Conservation (phyloP, 2,113 vertebrate genomes). For the Lepisosteus oculatus region DNA sequence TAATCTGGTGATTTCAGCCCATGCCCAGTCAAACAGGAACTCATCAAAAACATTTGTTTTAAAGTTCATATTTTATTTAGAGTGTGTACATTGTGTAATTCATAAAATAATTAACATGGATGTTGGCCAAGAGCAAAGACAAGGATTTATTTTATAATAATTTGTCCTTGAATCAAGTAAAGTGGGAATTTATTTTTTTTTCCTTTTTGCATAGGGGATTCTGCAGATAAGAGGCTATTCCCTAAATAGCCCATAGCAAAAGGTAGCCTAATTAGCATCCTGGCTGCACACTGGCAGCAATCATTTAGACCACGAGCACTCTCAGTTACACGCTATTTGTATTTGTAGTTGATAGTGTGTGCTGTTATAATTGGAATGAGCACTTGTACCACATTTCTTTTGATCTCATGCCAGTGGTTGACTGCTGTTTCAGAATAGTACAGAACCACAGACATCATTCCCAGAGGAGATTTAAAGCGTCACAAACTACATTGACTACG, state of each 20-base stretch:
- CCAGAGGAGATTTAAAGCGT: slow-evolving; percentile 60
- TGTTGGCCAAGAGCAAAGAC: slow-evolving; percentile 71
- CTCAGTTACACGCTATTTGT: slow-evolving; percentile 78
- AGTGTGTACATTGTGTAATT: slow-evolving; percentile 41
- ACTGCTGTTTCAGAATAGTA: slow-evolving; percentile 45
- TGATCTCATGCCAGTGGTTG: slow-evolving; percentile 70
- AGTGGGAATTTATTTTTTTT: slow-evolving; percentile 60
- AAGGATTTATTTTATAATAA: slow-evolving; percentile 68
- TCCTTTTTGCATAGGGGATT: slow-evolving; percentile 58
- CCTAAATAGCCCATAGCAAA: slow-evolving; percentile 75
- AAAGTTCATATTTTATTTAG: slow-evolving; percentile 29
- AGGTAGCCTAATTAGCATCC: slow-evolving; percentile 76
- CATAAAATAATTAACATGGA: slow-evolving; percentile 62
- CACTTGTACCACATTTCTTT: slow-evolving; percentile 69
- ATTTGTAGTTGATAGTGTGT: slow-evolving; percentile 72
- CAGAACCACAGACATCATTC: slow-evolving; percentile 66
- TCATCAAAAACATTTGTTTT: too few species aligned
- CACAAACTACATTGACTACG: slow-evolving; percentile 67
- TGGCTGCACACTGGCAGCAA: slow-evolving; percentile 66
- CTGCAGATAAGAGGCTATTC: slow-evolving; percentile 73
- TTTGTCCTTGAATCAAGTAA: slow-evolving; percentile 72
- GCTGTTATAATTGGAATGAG: slow-evolving; percentile 74
- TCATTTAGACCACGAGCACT: slow-evolving; percentile 71
- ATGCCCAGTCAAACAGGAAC: too few species aligned
- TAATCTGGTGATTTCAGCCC: too few species aligned